phyloP scores from a whole-genome alignment of 2,797 vertebrate genomes.

The Saguinus oedipus region DNA sequence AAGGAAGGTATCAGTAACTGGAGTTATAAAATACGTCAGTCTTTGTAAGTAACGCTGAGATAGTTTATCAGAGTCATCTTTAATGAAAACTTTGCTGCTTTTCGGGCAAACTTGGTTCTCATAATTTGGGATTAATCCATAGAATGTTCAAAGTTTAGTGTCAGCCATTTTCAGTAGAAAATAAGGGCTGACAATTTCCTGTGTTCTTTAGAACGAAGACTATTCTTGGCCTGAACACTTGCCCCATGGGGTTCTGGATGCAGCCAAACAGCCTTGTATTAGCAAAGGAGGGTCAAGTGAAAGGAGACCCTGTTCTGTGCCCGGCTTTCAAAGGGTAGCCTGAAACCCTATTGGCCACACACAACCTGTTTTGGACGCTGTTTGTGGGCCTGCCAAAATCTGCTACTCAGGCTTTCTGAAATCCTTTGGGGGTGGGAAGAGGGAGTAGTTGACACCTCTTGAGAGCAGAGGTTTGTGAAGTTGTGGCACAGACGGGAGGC shows the following conservation, averaged over 20 bases:
- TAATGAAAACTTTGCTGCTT: neutral
- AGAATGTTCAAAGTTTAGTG: neutral
- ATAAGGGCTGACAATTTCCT: neutral
- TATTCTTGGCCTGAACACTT: conserved; percentile 44
- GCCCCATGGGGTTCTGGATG: neutral
- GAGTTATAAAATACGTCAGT: neutral
- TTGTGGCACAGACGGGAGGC: neutral
- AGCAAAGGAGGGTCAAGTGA: conserved; percentile 31
- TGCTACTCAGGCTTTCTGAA: neutral
- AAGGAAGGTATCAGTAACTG: neutral
- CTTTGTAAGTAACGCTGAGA: neutral
- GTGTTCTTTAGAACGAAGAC: conserved; percentile 46
- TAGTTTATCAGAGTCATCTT: neutral
- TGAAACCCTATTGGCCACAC: neutral
- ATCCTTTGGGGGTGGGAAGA: neutral
- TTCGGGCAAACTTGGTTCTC: neutral
- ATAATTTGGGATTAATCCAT: neutral
- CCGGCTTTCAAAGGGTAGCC: neutral
- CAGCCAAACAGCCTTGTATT: neutral
- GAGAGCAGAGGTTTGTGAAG: neutral
- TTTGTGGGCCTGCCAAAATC: neutral
- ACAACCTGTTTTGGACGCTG: neutral
- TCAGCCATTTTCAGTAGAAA: neutral
- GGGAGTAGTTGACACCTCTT: neutral
- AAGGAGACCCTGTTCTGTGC: conserved; percentile 43